These are phyloP conservation scores for Ormyrus labotus DNA, from an alignment of 2,888 invertebrate genomes.

Conservation along the genomic window DNA sequence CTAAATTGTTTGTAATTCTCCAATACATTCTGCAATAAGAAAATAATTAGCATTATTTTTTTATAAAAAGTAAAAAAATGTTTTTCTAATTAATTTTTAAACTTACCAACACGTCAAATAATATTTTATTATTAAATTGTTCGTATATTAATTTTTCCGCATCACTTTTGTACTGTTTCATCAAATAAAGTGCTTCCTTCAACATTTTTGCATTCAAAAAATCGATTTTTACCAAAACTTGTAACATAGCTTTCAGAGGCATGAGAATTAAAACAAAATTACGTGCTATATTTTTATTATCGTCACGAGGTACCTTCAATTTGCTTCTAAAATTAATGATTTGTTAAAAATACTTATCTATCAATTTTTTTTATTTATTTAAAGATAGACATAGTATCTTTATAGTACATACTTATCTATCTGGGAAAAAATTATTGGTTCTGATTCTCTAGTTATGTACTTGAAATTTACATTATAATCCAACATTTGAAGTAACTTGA, in stretches of 20 bases:
- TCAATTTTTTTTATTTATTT: constrained; percentile 17
- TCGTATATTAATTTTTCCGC: constrained; percentile 37
- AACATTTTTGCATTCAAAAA: constrained; percentile 29
- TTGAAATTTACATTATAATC: constrained; percentile 52
- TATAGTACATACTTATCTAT: constrained; percentile 60
- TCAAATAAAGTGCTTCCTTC: constrained; percentile 35
- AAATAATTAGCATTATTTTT: constrained; percentile 12
- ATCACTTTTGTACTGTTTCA: constrained; percentile 24
- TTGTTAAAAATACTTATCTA: background rate
- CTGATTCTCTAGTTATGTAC: constrained; percentile 57
- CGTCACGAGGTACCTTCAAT: constrained; percentile 55
- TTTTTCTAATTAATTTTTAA: background rate
- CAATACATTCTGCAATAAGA: constrained; percentile 45
- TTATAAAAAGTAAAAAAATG: constrained; percentile 2
- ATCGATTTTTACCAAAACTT: constrained; percentile 59
- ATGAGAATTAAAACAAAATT: constrained; percentile 56
- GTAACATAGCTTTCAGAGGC: constrained; percentile 59
- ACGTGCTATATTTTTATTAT: constrained; percentile 47
- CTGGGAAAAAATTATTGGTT: constrained; percentile 58
- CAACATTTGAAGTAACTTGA: constrained; percentile 54
- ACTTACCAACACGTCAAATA: constrained; percentile 52
- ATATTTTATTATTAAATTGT: constrained; percentile 39
- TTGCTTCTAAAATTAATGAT: constrained; percentile 56
- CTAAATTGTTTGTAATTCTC: constrained; percentile 41
- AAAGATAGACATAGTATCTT: background rate